A percentile compares a stretch with the other conserved stretches of the same genome.
Conservation (phyloP, 2,888 invertebrate genomes). For the Erebia aethiops region DNA sequence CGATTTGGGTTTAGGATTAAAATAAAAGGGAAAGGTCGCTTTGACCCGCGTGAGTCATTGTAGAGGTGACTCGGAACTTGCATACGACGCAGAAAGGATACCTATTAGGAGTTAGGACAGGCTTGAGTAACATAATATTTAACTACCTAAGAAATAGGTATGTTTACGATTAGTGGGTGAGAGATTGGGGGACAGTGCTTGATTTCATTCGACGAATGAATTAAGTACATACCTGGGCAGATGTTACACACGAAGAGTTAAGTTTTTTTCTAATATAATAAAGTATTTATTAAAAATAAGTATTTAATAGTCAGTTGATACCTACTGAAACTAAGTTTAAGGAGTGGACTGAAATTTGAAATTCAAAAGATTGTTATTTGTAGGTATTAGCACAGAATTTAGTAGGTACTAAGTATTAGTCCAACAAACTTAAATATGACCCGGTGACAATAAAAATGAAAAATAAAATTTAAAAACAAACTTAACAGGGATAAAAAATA, state of each 20-base stretch:
- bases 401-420: too few species aligned
- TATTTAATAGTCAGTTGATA: too few species aligned
- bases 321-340: too few species aligned
- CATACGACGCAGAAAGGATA: conserved; percentile 28
- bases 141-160: background rate
- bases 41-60: conserved; percentile 62
- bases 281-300: too few species aligned
- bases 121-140: conserved; percentile 18
- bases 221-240: background rate
- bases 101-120: conserved; percentile 25
- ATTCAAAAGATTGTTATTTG: too few species aligned
- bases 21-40: conserved; percentile 72
- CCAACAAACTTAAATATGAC: too few species aligned
- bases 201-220: background rate
- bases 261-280: background rate
- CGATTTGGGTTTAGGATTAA: conserved; percentile 58
- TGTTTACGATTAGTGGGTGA: background rate
- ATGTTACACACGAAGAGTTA: too few species aligned
- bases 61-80: conserved; percentile 57
- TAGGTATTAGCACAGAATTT: too few species aligned
- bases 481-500: too few species aligned
- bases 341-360: too few species aligned
- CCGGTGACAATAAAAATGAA: too few species aligned
- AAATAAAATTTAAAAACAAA: too few species aligned
- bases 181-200: background rate